Evolutionary conservation across 2,888 invertebrate genomes (phyloP), one percentile per base, ranked within the genome.

Genomic region (Noctuana brunneofusca): DNA sequence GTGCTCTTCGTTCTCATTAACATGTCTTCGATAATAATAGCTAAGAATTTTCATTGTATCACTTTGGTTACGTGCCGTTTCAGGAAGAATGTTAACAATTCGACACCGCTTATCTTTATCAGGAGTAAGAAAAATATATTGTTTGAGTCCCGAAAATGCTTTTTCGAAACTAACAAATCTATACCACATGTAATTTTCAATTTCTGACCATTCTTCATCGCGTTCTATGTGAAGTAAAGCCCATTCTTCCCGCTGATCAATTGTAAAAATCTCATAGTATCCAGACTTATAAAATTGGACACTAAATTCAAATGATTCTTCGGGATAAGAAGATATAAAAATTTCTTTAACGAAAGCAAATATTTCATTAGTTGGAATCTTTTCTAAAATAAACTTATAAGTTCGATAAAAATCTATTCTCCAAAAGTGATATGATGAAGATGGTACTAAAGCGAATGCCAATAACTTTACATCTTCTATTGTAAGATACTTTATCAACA

Each of bases 1-100:
- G 1, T 55, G n/a, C n/a, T n/a, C n/a, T n/a, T n/a, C n/a, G n/a
- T n/a, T 65, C 72, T 85, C 87, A 68, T 85, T 86, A 0, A 75
- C 67, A 71, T 84, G 84, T 63, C 80, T 77, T 0, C 80, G 73
- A 64, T 76, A 76, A 67, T 76, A 87, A 70, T 86, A 79, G 12
- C 70, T 71, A 1, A 86, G 69, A 4, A 86, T 63, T 14, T 63
- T 73, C 64, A 73, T 72, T 14, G 84, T 62, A 3, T 86, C 77
- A 2, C 66, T 57, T 54, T 81, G 72, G 49, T 67, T 78, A 68
- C 73, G 75, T 12, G 78, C 76, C 1, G 78, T 70, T 30, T 76
- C 66, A 11, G 80, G 65, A 49, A 86, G 71, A 50, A 75, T 59
- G 1, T 71, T 57, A 3, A 81, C n/a, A 55, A 84, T 73, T 3